Evolutionary conservation across 2,113 vertebrate genomes (phyloP).

Genomic region (Canis aureus): DNA sequence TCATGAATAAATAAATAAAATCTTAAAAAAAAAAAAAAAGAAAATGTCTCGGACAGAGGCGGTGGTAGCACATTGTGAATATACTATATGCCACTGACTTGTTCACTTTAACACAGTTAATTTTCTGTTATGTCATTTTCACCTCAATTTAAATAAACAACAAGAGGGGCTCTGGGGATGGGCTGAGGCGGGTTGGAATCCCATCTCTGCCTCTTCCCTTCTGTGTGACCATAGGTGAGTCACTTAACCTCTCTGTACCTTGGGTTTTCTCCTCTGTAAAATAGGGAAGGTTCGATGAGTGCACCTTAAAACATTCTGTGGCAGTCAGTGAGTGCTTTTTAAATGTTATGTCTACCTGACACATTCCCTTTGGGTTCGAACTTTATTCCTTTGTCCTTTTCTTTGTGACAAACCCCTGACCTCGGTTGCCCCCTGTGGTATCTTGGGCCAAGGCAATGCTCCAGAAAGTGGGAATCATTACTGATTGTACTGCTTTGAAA

Average conservation of each 20-base stretch:
- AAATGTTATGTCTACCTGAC: neutral
- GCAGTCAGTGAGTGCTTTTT: neutral
- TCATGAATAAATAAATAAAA: too few species aligned
- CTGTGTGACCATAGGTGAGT: neutral
- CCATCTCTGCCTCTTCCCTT: neutral
- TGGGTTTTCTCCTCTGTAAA: neutral
- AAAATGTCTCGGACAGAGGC: neutral
- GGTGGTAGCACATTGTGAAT: neutral
- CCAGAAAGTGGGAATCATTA: neutral
- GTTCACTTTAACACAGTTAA: neutral
- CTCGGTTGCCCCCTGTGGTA: neutral
- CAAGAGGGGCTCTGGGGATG: neutral
- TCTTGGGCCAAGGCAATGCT: fast-evolving
- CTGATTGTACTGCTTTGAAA: neutral
- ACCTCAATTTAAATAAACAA: neutral
- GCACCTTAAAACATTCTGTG: neutral
- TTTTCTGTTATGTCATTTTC: neutral
- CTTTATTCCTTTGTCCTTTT: conserved; percentile 48
- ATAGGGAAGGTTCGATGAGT: fast-evolving
- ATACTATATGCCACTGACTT: neutral
- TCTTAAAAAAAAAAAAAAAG: too few species aligned
- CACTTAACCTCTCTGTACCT: neutral
- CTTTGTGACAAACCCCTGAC: neutral
- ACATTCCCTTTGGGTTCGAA: neutral
- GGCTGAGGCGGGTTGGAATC: neutral